A percentile compares a stretch with the other conserved stretches of the same genome.
Evolutionary conservation across 2,888 invertebrate species (phyloP).

Genomic region (Cerastis leucographa): DNA sequence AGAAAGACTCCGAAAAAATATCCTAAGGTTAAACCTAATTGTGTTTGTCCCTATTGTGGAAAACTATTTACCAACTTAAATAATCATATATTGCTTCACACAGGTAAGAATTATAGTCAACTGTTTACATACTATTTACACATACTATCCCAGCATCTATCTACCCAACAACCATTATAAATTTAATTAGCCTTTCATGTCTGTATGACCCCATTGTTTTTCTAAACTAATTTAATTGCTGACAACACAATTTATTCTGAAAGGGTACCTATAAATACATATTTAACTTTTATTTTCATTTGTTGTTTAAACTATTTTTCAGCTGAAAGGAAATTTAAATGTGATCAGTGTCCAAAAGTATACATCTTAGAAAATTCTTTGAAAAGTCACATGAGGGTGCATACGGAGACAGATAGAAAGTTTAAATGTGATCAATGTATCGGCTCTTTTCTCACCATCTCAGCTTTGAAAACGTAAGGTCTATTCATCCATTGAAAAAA

Average conservation of each 20-base stretch:
- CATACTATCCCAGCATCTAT: too few relatives aligned
- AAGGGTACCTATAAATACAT: too few relatives aligned
- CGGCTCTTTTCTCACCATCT: slow-evolving; percentile 68
- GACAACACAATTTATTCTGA: too few relatives aligned
- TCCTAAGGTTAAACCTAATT: slow-evolving; percentile 40
- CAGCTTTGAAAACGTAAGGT: slow-evolving; percentile 68
- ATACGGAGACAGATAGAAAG: slow-evolving; percentile 49
- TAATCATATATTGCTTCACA: slow-evolving; percentile 75
- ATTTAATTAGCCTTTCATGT: background rate
- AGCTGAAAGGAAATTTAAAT: slow-evolving; percentile 77
- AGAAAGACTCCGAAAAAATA: slow-evolving; percentile 12
- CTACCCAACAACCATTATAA: background rate
- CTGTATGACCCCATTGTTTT: background rate
- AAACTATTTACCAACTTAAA: slow-evolving; percentile 71
- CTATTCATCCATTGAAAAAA: background rate
- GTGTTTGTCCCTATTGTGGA: slow-evolving; percentile 82
- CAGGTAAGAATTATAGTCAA: slow-evolving; percentile 65
- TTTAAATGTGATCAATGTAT: slow-evolving; percentile 79
- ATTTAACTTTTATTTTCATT: too few relatives aligned
- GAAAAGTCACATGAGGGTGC: slow-evolving; percentile 64
- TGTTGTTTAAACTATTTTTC: slow-evolving; percentile 43
- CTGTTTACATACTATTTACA: too few relatives aligned
- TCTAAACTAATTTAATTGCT: background rate
- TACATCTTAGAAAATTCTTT: slow-evolving; percentile 66
- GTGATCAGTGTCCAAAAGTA: slow-evolving; percentile 74